These are phyloP conservation scores for Prochilodus magdalenae DNA, from an alignment of 2,113 vertebrate genomes.

Conservation along the genomic window DNA sequence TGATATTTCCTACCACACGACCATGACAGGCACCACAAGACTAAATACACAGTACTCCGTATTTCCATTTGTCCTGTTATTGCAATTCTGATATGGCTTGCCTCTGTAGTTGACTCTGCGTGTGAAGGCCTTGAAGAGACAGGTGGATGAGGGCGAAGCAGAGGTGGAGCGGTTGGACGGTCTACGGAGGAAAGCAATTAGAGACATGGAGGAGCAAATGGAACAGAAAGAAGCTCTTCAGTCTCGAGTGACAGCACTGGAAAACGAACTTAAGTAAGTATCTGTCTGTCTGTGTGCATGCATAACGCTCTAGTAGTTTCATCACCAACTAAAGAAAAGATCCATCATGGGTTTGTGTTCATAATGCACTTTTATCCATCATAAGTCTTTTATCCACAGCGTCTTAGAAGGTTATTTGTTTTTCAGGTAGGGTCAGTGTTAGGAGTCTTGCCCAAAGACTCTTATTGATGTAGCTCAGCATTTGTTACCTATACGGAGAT, in stretches of 20 bases:
- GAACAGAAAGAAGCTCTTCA: slow-evolving; percentile 90
- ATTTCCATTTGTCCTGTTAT: not conserved
- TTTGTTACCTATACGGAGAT: no score
- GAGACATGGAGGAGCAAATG: slow-evolving; percentile 92
- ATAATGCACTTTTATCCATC: no score
- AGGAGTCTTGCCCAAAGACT: no score
- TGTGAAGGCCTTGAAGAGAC: slow-evolving; percentile 94
- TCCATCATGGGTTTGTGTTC: not conserved
- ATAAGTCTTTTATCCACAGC: no score
- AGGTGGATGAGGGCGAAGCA: slow-evolving; percentile 91
- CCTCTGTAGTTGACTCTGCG: slow-evolving; percentile 84
- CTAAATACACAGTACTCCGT: not conserved
- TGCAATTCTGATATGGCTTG: slow-evolving; percentile 12
- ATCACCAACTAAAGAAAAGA: no score
- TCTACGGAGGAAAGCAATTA: slow-evolving; percentile 84
- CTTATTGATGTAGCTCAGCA: no score
- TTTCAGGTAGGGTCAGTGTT: no score
- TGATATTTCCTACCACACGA: not conserved
- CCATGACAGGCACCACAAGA: no score
- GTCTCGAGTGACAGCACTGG: slow-evolving; percentile 82
- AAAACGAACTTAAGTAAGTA: slow-evolving; percentile 88
- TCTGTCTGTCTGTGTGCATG: no score
- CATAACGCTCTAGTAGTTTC: no score
- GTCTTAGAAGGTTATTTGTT: no score
- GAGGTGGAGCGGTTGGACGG: slow-evolving; percentile 90